phyloP scores from a whole-genome alignment of 1,140 invertebrate species.

The Drosophila sechellia region DNA sequence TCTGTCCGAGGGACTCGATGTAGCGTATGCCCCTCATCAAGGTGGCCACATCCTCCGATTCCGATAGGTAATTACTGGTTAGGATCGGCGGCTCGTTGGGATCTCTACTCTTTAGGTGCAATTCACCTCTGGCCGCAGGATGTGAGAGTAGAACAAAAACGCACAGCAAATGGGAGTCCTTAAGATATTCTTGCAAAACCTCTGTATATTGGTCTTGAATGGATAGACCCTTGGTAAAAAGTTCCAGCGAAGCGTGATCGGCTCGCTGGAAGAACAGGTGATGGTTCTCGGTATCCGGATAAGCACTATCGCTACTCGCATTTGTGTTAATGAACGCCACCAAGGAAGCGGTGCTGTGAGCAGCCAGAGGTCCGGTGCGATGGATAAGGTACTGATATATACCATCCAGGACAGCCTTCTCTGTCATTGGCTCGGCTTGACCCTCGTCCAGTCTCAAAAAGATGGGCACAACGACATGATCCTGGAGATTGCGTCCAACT shows the following conservation, averaged over 20 bases:
- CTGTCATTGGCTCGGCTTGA: constrained; percentile 29
- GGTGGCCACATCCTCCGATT: constrained; percentile 87
- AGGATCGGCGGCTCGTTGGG: constrained; percentile 89
- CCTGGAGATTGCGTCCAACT: constrained; percentile 88
- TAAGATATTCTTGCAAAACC: constrained; percentile 18
- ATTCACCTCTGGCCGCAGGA: constrained; percentile 89
- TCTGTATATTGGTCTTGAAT: constrained; percentile 49
- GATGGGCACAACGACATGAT: constrained; percentile 85
- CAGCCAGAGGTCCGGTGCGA: constrained; percentile 85
- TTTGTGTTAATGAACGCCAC: constrained; percentile 66
- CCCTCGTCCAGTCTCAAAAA: constrained; percentile 51
- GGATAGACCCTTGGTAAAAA: constrained; percentile 40
- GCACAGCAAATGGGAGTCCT: constrained; percentile 47
- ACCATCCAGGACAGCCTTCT: constrained; percentile 35
- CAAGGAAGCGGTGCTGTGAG: constrained; percentile 82
- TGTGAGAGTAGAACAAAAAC: constrained; percentile 89
- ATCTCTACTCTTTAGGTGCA: constrained; percentile 88
- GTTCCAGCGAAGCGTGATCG: constrained; percentile 21
- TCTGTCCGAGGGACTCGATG: constrained; percentile 86
- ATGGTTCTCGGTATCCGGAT: constrained; percentile 80
- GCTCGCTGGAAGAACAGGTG: constrained; percentile 57
- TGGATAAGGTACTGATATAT: constrained; percentile 62
- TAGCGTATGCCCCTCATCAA: constrained; percentile 88
- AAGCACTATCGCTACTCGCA: constrained; percentile 26
- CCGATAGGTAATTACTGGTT: constrained; percentile 89